phyloP scores from a whole-genome alignment of 2,888 invertebrate genomes.

The Sphaerophoria rueppellii region DNA sequence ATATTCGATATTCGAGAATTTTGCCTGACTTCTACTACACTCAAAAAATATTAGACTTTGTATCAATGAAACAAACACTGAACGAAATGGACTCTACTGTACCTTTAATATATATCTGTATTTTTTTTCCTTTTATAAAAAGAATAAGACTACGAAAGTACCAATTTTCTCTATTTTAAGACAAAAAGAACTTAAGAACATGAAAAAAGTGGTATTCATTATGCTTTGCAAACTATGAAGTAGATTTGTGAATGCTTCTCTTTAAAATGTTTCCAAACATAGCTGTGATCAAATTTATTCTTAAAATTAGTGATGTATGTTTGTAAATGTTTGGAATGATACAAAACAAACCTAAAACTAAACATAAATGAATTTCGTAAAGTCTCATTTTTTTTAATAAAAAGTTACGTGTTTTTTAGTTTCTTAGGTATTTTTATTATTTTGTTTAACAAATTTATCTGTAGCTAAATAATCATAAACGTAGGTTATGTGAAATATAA shows the following conservation, averaged over 20 bases:
- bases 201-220: background rate
- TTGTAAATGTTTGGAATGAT: slow-evolving; percentile 28
- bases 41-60: too few relatives aligned
- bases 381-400: slow-evolving; percentile 18
- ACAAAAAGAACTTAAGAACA: slow-evolving; percentile 5
- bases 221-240: background rate
- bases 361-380: slow-evolving; percentile 15
- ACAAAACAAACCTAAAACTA: slow-evolving; percentile 4
- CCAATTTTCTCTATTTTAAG: slow-evolving; percentile 23
- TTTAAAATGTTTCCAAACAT: slow-evolving; percentile 23
- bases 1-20: too few relatives aligned
- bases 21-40: too few relatives aligned
- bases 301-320: slow-evolving; percentile 30
- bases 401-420: slow-evolving; percentile 11
- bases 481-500: slow-evolving; percentile 8
- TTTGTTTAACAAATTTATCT: slow-evolving; percentile 8
- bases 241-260: background rate
- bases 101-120: background rate
- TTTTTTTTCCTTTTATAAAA: background rate
- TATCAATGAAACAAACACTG: background rate
- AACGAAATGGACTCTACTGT: slow-evolving; percentile 17
- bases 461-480: background rate
- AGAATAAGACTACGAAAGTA: slow-evolving; percentile 18
- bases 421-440: slow-evolving; percentile 12
- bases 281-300: slow-evolving; percentile 27